Evolutionary conservation across 2,113 vertebrate genomes (phyloP).

Genomic region (Microcebus jonahi): DNA sequence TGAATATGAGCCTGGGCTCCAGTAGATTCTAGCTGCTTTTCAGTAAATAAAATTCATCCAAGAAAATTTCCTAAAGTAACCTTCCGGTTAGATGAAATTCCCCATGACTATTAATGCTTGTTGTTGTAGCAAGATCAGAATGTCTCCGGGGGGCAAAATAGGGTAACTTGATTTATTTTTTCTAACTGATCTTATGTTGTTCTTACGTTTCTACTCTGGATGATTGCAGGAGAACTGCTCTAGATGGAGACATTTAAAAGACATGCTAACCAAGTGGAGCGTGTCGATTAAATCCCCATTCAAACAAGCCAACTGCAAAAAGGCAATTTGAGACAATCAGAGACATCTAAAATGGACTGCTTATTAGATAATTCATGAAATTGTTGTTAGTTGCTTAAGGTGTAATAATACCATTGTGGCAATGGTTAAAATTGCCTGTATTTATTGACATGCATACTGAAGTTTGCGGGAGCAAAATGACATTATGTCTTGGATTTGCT

Average conservation of each 20-base stretch:
- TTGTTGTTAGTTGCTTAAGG: background rate
- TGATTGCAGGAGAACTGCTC: background rate
- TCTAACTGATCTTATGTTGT: background rate
- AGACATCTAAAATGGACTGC: background rate
- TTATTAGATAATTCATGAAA: background rate
- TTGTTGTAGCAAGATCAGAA: background rate
- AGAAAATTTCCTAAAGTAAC: slow-evolving; percentile 58
- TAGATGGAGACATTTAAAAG: background rate
- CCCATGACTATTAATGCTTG: background rate
- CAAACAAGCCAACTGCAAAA: background rate
- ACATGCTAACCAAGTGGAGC: background rate
- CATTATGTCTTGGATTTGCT: background rate
- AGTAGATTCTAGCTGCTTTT: slow-evolving; percentile 49
- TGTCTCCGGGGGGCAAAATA: background rate
- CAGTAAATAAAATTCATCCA: slow-evolving; percentile 61
- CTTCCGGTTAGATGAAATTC: slow-evolving; percentile 35
- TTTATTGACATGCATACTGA: background rate
- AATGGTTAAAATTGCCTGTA: background rate
- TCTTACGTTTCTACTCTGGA: background rate
- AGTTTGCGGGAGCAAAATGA: background rate
- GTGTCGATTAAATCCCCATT: background rate
- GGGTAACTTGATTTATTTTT: background rate
- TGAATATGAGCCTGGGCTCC: slow-evolving; percentile 58
- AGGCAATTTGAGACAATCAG: background rate
- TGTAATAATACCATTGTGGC: background rate